A percentile compares a stretch with the other conserved stretches of the same genome.
These are phyloP conservation scores for Ranitomeya imitator DNA, from an alignment of 2,113 vertebrate genomes.

Conservation along the genomic window DNA sequence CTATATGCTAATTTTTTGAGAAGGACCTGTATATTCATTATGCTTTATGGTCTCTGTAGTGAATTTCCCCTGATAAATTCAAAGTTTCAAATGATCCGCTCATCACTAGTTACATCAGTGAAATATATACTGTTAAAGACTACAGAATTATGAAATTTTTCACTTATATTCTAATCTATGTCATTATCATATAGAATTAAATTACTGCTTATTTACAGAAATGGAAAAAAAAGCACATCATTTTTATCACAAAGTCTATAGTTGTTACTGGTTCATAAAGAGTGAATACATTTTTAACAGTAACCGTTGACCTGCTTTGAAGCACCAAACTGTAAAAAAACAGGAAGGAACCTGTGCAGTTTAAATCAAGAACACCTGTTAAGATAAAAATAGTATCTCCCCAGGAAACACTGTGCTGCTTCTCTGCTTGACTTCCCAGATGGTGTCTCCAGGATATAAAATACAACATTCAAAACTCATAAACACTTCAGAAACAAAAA, in stretches of 20 bases:
- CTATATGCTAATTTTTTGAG: too few species aligned
- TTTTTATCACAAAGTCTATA: neutral
- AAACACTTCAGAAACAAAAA: constrained; percentile 10
- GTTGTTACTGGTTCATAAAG: neutral
- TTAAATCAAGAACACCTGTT: constrained; percentile 45
- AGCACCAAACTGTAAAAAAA: constrained; percentile 18
- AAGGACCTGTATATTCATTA: too few species aligned
- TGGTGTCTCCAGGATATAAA: constrained; percentile 26
- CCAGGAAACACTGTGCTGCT: constrained; percentile 35
- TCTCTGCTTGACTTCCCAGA: constrained; percentile 35
- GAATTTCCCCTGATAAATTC: too few species aligned
- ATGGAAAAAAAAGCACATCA: neutral
- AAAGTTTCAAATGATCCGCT: too few species aligned
- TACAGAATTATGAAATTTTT: too few species aligned
- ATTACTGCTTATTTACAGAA: neutral
- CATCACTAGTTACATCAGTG: too few species aligned
- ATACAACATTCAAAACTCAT: constrained; percentile 31
- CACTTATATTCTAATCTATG: neutral
- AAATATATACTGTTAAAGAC: too few species aligned
- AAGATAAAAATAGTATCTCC: constrained; percentile 50
- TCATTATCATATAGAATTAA: neutral
- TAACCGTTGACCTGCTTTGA: constrained; percentile 14
- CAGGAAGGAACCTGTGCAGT: constrained; percentile 15
- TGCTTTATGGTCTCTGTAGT: too few species aligned
- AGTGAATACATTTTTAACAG: constrained; percentile 2